Evolutionary conservation across 2,888 invertebrate genomes (phyloP), one percentile per base, ranked within the genome.

Genomic region (Lamproptera curius): DNA sequence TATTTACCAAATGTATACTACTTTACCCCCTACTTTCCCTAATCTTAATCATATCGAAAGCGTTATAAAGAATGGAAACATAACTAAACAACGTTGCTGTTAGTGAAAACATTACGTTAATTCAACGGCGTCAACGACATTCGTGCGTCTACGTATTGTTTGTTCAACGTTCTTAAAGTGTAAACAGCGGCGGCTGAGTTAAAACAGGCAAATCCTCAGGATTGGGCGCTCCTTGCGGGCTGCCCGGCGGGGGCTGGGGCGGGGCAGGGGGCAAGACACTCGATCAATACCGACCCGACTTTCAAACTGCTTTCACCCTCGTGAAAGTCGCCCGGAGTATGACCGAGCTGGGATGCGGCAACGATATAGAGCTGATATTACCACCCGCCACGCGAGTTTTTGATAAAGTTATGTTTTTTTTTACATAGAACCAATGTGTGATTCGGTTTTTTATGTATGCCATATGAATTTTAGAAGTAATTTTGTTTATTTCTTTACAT

Each of bases 281-380:
- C 84, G 87, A 87, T 87, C 87, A 85, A 87, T 87, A 87, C 86
- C 76, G 79, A 77, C 83, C 83, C 85, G 86, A 87, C 87, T 87
- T 87, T 87, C 87, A 86, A 87, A 87, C 86, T 85, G 87, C 84
- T 87, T 87, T 87, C 85, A 81, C 85, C 87, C 86, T 86, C 83
- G 82, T 80, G 86, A 87, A 87, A 87, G 86, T 86, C 83, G 84
- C 76, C 75, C 84, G 83, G 77, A 77, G 82, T 77, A 76, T 67
- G 70, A 74, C 73, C 76, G 70, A 71, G 67, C 73, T 74, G 70
- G 71, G 70, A 65, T 62, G 59, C 54, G 42, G 50, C 54, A 72
- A 45, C 13, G 48, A 1, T 55, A 55, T 52, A 49, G 79, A 83
- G 84, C 23, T 70, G 79, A 2, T 73, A 17, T 41, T 55, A 70